These are phyloP conservation scores for Apis florea DNA, from an alignment of 1,140 invertebrate species.

Conservation along the genomic window DNA sequence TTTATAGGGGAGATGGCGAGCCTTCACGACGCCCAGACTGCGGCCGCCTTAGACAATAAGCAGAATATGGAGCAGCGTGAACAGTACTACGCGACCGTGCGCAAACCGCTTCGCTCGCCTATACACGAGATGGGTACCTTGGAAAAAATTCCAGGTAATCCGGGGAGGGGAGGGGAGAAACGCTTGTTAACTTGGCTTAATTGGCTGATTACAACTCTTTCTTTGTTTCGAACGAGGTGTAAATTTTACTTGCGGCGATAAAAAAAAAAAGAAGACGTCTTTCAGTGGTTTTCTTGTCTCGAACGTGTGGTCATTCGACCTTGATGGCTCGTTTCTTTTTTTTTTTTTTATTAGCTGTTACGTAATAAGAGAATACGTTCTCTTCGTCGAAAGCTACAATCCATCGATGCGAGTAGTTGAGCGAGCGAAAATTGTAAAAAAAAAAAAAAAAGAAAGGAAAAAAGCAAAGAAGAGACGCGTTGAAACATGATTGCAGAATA, in stretches of 20 bases:
- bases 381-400: no score
- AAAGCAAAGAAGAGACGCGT: no score
- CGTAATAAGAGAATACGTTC: no score
- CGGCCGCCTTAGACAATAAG: slow-evolving; percentile 81
- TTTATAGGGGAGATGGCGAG: slow-evolving; percentile 78
- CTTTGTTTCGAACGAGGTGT: background rate
- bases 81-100: slow-evolving; percentile 82
- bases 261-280: background rate
- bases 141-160: slow-evolving; percentile 81
- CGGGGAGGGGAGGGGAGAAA: background rate
- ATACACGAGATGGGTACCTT: slow-evolving; percentile 79
- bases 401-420: no score
- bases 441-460: background rate
- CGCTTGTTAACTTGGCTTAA: background rate
- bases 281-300: background rate
- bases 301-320: background rate
- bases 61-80: slow-evolving; percentile 82
- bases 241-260: background rate
- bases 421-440: background rate
- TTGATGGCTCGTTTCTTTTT: background rate
- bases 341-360: background rate
- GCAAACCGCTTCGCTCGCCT: slow-evolving; percentile 80
- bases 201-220: background rate
- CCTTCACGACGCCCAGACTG: slow-evolving; percentile 78
- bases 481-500: slow-evolving; percentile 84